Evolutionary conservation across 2,113 vertebrate species (phyloP).

Genomic region (Alethe diademata): DNA sequence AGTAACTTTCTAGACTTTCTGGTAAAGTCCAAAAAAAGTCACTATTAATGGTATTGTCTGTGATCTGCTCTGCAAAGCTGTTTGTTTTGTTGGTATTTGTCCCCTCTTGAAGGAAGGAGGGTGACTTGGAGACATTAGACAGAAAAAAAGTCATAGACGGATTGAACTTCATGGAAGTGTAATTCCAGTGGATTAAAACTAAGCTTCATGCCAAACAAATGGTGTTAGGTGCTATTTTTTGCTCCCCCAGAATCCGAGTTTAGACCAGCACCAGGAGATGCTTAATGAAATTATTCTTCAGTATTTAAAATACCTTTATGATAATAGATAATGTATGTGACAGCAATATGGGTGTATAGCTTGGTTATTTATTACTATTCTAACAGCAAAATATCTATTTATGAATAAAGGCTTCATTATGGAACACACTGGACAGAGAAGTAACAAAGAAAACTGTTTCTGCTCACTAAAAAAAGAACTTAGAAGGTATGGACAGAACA

Average conservation of each 20-base stretch:
- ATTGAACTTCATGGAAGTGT: background rate
- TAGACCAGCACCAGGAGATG: background rate
- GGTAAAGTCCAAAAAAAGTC: background rate
- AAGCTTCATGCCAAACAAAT: background rate
- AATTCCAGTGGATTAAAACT: background rate
- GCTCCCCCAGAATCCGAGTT: background rate
- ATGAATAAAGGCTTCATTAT: background rate
- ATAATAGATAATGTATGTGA: background rate
- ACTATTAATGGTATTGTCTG: background rate
- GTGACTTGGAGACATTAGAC: background rate
- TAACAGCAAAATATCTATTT: background rate
- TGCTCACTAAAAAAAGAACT: background rate
- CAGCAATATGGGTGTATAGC: background rate
- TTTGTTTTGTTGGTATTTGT: rapidly evolving
- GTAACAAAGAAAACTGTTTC: background rate
- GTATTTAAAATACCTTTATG: background rate
- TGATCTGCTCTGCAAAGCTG: background rate
- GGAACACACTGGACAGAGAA: background rate
- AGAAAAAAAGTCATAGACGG: background rate
- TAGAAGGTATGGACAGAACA: background rate
- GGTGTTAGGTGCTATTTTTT: background rate
- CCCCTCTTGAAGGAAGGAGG: background rate
- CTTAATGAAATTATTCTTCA: background rate
- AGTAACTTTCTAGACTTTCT: background rate
- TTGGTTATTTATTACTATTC: background rate